These are phyloP conservation scores for Drosophila repletoides DNA, from an alignment of 1,140 invertebrate species.

Conservation along the genomic window DNA sequence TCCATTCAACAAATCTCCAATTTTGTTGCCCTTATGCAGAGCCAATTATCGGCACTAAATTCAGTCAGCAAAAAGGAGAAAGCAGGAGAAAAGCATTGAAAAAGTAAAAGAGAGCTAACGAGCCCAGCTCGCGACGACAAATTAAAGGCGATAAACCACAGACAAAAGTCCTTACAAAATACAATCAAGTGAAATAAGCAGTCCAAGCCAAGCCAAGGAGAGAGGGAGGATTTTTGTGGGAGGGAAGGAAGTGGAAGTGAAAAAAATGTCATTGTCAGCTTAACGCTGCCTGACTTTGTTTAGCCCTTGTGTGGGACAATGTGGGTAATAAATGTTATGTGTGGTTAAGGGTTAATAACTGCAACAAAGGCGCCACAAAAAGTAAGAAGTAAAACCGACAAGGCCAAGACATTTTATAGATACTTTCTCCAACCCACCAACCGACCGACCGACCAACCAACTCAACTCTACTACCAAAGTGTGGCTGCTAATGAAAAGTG, in stretches of 20 bases:
- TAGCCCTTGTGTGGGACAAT: constrained; percentile 44
- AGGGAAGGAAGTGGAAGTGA: background rate
- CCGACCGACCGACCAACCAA: background rate
- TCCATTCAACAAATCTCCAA: constrained; percentile 23
- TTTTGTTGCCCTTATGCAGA: constrained; percentile 32
- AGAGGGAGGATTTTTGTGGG: background rate
- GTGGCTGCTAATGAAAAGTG: constrained; percentile 75
- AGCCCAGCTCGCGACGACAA: constrained; percentile 49
- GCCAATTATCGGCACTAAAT: constrained; percentile 52
- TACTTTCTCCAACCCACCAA: constrained; percentile 12
- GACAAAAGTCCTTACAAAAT: constrained; percentile 51
- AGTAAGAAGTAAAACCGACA: constrained; percentile 51
- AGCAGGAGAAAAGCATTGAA: constrained; percentile 9
- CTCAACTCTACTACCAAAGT: constrained; percentile 27
- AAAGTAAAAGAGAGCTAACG: constrained; percentile 27
- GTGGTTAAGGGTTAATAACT: constrained; percentile 79
- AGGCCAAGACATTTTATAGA: constrained; percentile 62
- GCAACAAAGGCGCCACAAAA: constrained; percentile 58
- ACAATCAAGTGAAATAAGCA: constrained; percentile 52
- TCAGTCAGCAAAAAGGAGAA: constrained; percentile 1
- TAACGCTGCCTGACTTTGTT: constrained; percentile 60
- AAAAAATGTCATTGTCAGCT: constrained; percentile 75
- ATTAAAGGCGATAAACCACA: constrained; percentile 77
- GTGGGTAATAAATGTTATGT: constrained; percentile 75
- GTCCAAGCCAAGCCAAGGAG: constrained; percentile 1